Evolutionary conservation across 2,888 invertebrate species (phyloP).

Genomic region (Smittia aterrima): DNA sequence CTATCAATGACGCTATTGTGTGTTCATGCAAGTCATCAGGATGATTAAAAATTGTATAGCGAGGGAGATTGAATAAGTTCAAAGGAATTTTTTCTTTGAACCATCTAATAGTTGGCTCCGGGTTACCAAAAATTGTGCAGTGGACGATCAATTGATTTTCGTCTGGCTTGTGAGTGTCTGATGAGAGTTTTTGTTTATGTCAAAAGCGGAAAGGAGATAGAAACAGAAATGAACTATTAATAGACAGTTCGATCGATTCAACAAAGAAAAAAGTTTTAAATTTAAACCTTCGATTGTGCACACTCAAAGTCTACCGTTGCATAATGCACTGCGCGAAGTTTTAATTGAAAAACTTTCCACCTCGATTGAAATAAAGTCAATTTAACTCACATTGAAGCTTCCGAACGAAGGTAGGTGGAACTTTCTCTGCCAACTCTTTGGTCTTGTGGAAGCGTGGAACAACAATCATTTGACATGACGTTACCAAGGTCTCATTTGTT

Average conservation of each 20-base stretch:
- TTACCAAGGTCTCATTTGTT: background rate
- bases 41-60: conserved; percentile 29
- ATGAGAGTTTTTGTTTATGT: background rate
- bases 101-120: conserved; percentile 34
- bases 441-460: conserved; percentile 22
- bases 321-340: too few relatives aligned
- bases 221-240: conserved; percentile 28
- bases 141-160: conserved; percentile 35
- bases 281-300: background rate
- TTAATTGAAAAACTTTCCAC: background rate
- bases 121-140: conserved; percentile 31
- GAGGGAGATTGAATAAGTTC: conserved; percentile 11
- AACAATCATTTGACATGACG: conserved; percentile 25
- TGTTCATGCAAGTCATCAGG: conserved; percentile 39
- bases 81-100: conserved; percentile 24
- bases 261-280: background rate
- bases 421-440: conserved; percentile 14
- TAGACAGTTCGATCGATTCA: conserved; percentile 7
- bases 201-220: background rate
- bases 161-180: conserved; percentile 31
- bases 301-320: too few relatives aligned
- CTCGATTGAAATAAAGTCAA: background rate
- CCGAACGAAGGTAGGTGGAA: conserved; percentile 35
- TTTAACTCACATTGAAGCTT: conserved; percentile 35
- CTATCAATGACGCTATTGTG: conserved; percentile 27